A percentile compares a stretch with the other conserved stretches of the same genome.
phyloP scores from a whole-genome alignment of 1,140 invertebrate species.

The Dreissena rostriformis region DNA sequence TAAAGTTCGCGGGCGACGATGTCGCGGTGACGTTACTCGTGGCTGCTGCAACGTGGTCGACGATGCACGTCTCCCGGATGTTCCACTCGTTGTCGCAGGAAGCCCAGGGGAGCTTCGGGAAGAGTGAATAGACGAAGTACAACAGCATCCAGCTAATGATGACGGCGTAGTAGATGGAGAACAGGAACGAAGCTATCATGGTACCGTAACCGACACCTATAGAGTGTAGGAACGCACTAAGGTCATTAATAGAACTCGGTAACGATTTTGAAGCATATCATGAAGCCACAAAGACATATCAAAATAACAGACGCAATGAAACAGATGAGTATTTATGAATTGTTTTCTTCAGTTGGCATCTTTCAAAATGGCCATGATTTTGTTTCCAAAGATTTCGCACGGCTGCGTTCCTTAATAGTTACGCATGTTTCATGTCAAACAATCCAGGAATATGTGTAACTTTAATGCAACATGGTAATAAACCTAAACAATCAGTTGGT shows the following conservation, averaged over 20 bases:
- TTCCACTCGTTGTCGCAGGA: slow-evolving; percentile 57
- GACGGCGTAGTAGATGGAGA: slow-evolving; percentile 94
- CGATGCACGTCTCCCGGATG: slow-evolving; percentile 23
- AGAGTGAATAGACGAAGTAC: slow-evolving; percentile 86
- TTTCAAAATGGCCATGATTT: too few relatives aligned
- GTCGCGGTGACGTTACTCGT: neutral
- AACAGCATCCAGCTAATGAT: slow-evolving; percentile 98
- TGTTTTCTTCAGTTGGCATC: too few relatives aligned
- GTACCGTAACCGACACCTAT: slow-evolving; percentile 65
- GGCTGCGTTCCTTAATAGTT: too few relatives aligned
- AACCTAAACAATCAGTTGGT: neutral
- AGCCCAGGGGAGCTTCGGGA: slow-evolving; percentile 89
- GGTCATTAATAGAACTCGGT: neutral
- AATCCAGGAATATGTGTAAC: too few relatives aligned
- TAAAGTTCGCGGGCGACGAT: slow-evolving; percentile 26
- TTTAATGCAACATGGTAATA: too few relatives aligned
- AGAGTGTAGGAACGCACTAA: neutral
- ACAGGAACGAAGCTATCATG: slow-evolving; percentile 56
- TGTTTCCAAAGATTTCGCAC: too few relatives aligned
- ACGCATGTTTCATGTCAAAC: too few relatives aligned
- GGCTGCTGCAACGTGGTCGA: slow-evolving; percentile 6
- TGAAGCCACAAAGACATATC: neutral
- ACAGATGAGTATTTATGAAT: neutral
- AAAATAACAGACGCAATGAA: too few relatives aligned
- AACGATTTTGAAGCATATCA: too few relatives aligned